Evolutionary conservation across 2,113 vertebrate species (phyloP).

Genomic region (Oryzias melastigma): DNA sequence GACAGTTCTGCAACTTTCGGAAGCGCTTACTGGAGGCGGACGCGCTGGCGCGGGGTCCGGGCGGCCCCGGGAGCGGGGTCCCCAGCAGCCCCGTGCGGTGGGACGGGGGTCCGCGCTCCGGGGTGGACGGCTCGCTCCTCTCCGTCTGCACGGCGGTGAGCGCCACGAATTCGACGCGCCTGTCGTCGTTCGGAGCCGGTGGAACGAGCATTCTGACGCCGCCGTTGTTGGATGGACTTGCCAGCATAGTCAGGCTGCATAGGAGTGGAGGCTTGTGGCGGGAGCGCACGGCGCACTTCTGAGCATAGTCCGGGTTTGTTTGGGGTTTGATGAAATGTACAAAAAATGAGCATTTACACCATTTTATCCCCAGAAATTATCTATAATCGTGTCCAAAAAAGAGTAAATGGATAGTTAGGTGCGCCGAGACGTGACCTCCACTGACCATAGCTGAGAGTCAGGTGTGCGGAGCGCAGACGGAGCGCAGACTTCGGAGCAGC

Average conservation of each 20-base stretch:
- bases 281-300: slow-evolving; percentile 39
- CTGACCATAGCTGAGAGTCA: slow-evolving; percentile 54
- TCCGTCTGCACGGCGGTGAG: slow-evolving; percentile 87
- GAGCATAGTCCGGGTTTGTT: slow-evolving; percentile 34
- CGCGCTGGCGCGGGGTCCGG: slow-evolving; percentile 74
- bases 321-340: background rate
- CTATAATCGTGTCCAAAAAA: slow-evolving; percentile 47
- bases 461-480: slow-evolving; percentile 19
- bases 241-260: slow-evolving; percentile 63
- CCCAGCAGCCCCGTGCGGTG: slow-evolving; percentile 84
- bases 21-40: slow-evolving; percentile 83
- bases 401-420: slow-evolving; percentile 16
- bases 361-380: slow-evolving; percentile 49
- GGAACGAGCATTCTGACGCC: slow-evolving; percentile 79
- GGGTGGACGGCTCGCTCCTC: slow-evolving; percentile 79
- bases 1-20: slow-evolving; percentile 86
- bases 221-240: slow-evolving; percentile 81
- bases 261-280: background rate
- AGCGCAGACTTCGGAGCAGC: background rate
- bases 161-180: slow-evolving; percentile 86
- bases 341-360: background rate
- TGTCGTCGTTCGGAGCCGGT: slow-evolving; percentile 71
- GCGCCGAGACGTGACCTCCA: slow-evolving; percentile 41
- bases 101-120: slow-evolving; percentile 78
- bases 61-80: slow-evolving; percentile 81